phyloP scores from a whole-genome alignment of 2,797 vertebrate species.

The Karalla daura region DNA sequence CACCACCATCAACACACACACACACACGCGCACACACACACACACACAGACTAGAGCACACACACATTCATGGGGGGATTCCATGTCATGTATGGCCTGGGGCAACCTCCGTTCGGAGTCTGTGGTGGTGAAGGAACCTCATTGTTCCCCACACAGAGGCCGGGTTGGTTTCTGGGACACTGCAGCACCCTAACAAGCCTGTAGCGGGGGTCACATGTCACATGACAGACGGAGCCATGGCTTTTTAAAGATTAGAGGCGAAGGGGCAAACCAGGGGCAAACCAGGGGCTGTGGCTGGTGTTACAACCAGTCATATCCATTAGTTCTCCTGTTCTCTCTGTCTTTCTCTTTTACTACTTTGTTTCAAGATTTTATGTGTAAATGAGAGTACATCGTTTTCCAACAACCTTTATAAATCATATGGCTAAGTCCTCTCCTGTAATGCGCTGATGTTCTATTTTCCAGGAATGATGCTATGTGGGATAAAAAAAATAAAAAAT shows the following conservation, averaged over 20 bases:
- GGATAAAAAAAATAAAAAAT: too few species aligned
- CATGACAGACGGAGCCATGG: conserved; percentile 59
- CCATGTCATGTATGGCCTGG: conserved; percentile 75
- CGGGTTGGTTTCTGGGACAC: conserved; percentile 73
- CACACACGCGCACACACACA: conserved; percentile 9
- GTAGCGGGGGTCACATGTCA: conserved; percentile 65
- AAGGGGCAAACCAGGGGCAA: conserved; percentile 31
- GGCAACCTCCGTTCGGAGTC: conserved; percentile 61
- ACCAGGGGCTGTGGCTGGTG: conserved; percentile 10
- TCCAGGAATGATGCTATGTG: conserved; percentile 7
- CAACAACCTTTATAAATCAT: not conserved
- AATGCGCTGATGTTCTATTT: conserved; percentile 13
- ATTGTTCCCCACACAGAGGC: conserved; percentile 75
- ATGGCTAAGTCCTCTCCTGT: not conserved
- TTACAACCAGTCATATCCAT: conserved; percentile 18
- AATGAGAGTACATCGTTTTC: not conserved
- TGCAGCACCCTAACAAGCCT: conserved; percentile 55
- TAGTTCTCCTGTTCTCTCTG: conserved; percentile 22
- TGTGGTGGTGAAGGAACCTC: conserved; percentile 70
- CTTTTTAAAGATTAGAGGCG: conserved; percentile 60
- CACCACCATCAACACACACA: conserved; percentile 9
- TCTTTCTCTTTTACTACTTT: not conserved
- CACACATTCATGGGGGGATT: conserved; percentile 72
- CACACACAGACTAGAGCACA: conserved; percentile 36
- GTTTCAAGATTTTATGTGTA: conserved; percentile 3